These are phyloP conservation scores for Leptodactylus fuscus DNA, from an alignment of 2,113 vertebrate species.

Conservation along the genomic window DNA sequence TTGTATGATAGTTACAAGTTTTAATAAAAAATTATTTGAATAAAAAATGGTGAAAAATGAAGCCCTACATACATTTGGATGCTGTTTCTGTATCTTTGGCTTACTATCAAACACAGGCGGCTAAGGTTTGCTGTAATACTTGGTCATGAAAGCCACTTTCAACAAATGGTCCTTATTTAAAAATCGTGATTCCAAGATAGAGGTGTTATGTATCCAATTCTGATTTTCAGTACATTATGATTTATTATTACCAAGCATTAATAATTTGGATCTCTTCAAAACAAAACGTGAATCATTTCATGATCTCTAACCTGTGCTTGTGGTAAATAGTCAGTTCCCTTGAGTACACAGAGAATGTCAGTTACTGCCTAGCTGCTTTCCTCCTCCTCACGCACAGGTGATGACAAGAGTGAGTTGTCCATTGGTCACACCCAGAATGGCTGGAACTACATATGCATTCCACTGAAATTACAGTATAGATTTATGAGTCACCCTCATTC, in stretches of 20 bases:
- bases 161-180: too few species aligned
- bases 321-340: not conserved
- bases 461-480: not conserved
- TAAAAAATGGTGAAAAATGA: too few species aligned
- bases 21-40: too few species aligned
- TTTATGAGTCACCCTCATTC: not conserved
- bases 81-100: too few species aligned
- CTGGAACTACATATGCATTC: not conserved
- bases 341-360: slow-evolving; percentile 2
- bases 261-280: not conserved
- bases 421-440: not conserved
- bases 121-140: too few species aligned
- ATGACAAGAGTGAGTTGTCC: not conserved
- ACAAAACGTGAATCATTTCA: not conserved
- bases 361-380: not conserved
- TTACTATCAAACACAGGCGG: too few species aligned
- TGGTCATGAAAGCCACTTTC: too few species aligned
- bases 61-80: too few species aligned
- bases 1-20: too few species aligned
- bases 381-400: slow-evolving; percentile 13
- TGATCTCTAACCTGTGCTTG: not conserved
- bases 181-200: too few species aligned
- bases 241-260: not conserved
- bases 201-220: too few species aligned
- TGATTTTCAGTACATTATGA: too few species aligned